phyloP scores from a whole-genome alignment of 2,888 invertebrate species.

The Aphodius sticticus region DNA sequence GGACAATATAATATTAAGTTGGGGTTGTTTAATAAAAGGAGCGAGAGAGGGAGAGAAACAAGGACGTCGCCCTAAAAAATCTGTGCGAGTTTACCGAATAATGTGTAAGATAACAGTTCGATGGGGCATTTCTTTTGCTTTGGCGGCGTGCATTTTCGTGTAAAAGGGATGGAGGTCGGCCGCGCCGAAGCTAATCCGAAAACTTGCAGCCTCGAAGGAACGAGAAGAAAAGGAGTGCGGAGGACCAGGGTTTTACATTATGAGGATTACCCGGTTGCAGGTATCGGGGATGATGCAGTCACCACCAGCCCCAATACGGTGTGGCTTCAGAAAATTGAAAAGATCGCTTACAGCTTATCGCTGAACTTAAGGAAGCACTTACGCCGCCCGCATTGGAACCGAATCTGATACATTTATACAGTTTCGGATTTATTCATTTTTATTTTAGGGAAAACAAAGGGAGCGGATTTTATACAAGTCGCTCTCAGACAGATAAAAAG shows the following conservation, averaged over 20 bases:
- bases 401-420: slow-evolving; percentile 12
- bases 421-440: slow-evolving; percentile 11
- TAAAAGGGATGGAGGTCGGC: slow-evolving; percentile 56
- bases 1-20: slow-evolving; percentile 9
- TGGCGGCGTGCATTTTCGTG: slow-evolving; percentile 55
- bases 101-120: slow-evolving; percentile 38
- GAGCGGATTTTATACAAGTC: background rate
- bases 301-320: slow-evolving; percentile 47
- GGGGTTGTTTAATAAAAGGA: slow-evolving; percentile 16
- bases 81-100: slow-evolving; percentile 28
- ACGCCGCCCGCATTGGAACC: slow-evolving; percentile 38
- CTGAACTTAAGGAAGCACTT: slow-evolving; percentile 56
- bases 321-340: slow-evolving; percentile 56
- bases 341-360: slow-evolving; percentile 59
- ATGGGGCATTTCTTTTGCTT: slow-evolving; percentile 50
- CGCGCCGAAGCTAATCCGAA: slow-evolving; percentile 49
- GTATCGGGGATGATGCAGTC: slow-evolving; percentile 50
- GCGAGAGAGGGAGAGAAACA: slow-evolving; percentile 23
- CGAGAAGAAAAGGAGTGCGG: slow-evolving; percentile 51
- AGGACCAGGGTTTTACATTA: slow-evolving; percentile 59
- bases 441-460: background rate
- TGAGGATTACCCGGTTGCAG: slow-evolving; percentile 56
- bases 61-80: slow-evolving; percentile 30
- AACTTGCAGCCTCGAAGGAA: slow-evolving; percentile 5
- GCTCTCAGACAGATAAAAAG: background rate